Conservation (phyloP, 2,113 vertebrate species). For the Sturnus vulgaris region DNA sequence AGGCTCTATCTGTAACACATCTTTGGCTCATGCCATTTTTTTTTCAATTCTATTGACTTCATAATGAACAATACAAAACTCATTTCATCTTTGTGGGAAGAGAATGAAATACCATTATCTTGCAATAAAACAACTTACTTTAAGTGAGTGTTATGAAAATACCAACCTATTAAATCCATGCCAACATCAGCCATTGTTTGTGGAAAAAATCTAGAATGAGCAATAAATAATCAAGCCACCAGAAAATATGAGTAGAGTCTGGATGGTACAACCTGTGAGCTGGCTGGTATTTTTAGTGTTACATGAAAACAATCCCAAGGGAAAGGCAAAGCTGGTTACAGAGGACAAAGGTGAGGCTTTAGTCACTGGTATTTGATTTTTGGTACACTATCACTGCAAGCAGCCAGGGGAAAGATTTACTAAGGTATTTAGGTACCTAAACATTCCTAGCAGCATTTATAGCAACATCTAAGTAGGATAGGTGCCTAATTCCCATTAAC, state of each 20-base stretch:
- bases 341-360: conserved; percentile 31
- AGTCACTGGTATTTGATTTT: conserved; percentile 15
- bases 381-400: neutral
- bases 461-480: conserved; percentile 63
- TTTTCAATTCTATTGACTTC: neutral
- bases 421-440: conserved; percentile 55
- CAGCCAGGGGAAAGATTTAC: conserved; percentile 25
- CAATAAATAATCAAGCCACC: neutral
- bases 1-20: neutral
- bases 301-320: neutral
- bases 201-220: neutral
- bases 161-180: neutral
- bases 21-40: neutral
- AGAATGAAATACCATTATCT: neutral
- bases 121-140: neutral
- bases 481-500: conserved; percentile 63
- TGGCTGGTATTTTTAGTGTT: neutral
- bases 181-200: neutral
- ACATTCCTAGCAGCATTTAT: conserved; percentile 59
- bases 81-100: neutral
- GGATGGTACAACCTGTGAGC: neutral
- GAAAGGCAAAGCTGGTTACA: conserved; percentile 45
- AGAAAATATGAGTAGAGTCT: neutral
- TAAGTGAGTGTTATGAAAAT: neutral
- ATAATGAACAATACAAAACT: neutral